Percentiles rank a stretch among this genome's conserved stretches.
These are phyloP conservation scores for Phoebastria nigripes DNA, from an alignment of 2,797 vertebrate species.

Conservation along the genomic window DNA sequence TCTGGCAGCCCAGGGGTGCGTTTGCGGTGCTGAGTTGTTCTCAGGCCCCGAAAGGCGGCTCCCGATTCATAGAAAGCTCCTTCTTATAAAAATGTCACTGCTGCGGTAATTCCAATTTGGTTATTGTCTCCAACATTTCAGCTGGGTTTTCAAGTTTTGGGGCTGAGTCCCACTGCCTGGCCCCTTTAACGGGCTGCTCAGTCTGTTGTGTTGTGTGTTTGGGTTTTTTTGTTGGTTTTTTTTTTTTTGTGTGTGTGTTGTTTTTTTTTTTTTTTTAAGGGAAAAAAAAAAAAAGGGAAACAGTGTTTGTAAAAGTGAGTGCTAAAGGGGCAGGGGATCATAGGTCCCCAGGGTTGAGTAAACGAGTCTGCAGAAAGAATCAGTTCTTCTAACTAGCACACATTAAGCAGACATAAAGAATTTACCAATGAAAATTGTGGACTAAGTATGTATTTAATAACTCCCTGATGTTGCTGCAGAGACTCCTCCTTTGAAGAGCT, in stretches of 20 bases:
- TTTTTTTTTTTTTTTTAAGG: not conserved
- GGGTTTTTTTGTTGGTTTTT: not conserved
- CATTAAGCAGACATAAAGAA: constrained; percentile 61
- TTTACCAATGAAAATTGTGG: constrained; percentile 65
- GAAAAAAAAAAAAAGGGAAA: not conserved
- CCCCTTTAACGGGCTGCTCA: not conserved
- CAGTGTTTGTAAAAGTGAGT: constrained; percentile 66
- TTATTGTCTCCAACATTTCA: not conserved
- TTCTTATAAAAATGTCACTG: not conserved
- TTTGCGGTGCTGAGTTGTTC: not conserved
- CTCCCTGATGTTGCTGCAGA: constrained; percentile 37
- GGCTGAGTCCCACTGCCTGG: not conserved
- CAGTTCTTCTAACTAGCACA: constrained; percentile 60
- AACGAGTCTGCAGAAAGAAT: constrained; percentile 73
- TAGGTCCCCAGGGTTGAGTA: constrained; percentile 60
- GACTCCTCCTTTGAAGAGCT: constrained; percentile 47
- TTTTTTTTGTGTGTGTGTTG: not conserved
- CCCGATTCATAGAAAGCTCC: not conserved
- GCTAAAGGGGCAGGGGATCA: constrained; percentile 71
- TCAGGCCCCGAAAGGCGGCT: not conserved
- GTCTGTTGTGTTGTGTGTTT: not conserved
- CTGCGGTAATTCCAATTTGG: not conserved
- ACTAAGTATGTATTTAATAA: constrained; percentile 63
- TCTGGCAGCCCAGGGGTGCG: not conserved
- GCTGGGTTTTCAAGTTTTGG: not conserved